These are phyloP conservation scores for Cyphomyrus discorhynchus DNA, from an alignment of 2,113 vertebrate species.

Conservation along the genomic window DNA sequence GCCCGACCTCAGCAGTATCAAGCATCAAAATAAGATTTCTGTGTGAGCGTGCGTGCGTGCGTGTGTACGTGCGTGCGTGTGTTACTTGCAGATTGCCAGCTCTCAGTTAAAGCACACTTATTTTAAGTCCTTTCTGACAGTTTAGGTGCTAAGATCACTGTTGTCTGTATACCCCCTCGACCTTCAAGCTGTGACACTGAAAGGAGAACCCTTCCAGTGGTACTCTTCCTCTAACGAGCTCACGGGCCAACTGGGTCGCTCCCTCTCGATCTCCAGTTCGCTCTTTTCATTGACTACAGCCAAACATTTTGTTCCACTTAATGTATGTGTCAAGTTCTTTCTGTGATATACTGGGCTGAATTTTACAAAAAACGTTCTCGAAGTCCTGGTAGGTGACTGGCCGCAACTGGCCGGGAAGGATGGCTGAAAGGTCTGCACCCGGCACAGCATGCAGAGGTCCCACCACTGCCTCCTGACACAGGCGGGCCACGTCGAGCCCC, in stretches of 20 bases:
- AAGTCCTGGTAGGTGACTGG: conserved; percentile 95
- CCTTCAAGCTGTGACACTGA: not conserved
- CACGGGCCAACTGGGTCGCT: not conserved
- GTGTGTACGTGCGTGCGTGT: conserved; percentile 42
- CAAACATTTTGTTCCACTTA: conserved; percentile 99
- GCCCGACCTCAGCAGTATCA: conserved; percentile 72
- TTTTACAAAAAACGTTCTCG: conserved; percentile 94
- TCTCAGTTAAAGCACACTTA: conserved; percentile 63
- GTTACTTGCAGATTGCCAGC: conserved; percentile 64
- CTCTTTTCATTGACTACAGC: conserved; percentile 82
- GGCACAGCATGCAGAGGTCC: conserved; percentile 81
- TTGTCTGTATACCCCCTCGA: conserved; percentile 29
- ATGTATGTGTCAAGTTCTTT: conserved; percentile 94
- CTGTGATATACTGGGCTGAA: conserved; percentile 94
- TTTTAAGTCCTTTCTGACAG: conserved; percentile 70
- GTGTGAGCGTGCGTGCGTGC: conserved; percentile 28
- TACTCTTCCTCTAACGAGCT: not conserved
- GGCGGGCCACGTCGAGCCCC: conserved; percentile 85
- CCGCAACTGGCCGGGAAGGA: conserved; percentile 86
- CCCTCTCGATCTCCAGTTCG: not conserved
- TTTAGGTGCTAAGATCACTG: conserved; percentile 60
- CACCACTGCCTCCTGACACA: conserved; percentile 89
- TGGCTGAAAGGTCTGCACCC: conserved; percentile 85
- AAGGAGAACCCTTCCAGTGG: not conserved
- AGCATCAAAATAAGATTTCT: conserved; percentile 69